A percentile compares a stretch with the other conserved stretches of the same genome.
These are phyloP conservation scores for Fissipunctia ypsillon DNA, from an alignment of 2,888 invertebrate genomes.

Conservation along the genomic window DNA sequence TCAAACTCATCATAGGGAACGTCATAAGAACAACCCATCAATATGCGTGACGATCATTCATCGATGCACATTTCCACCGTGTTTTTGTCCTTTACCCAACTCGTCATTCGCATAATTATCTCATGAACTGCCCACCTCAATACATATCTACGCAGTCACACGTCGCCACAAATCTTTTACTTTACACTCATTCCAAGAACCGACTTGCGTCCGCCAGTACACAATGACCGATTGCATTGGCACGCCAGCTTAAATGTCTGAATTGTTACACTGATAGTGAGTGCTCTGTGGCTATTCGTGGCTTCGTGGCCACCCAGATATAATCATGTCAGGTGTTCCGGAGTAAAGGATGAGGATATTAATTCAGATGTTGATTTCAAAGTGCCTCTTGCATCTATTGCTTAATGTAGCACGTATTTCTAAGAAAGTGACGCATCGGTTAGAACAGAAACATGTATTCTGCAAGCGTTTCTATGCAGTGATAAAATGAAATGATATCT, in stretches of 20 bases:
- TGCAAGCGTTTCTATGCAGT: neutral
- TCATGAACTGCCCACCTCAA: neutral
- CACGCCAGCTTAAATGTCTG: conserved; percentile 65
- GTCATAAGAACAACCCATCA: neutral
- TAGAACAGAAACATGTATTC: conserved; percentile 3
- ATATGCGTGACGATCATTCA: neutral
- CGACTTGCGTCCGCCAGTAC: conserved; percentile 36
- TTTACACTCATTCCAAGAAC: conserved; percentile 53
- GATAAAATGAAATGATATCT: neutral
- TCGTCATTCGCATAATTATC: neutral
- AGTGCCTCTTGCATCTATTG: conserved; percentile 32
- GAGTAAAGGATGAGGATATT: conserved; percentile 48
- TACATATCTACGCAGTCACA: neutral
- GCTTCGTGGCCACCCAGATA: conserved; percentile 58
- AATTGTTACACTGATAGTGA: conserved; percentile 58
- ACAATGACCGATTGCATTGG: conserved; percentile 76
- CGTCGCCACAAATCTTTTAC: conserved; percentile 27
- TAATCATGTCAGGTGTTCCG: conserved; percentile 48
- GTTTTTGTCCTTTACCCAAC: neutral
- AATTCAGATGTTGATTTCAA: conserved; percentile 31
- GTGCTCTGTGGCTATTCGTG: conserved; percentile 45
- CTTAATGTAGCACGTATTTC: conserved; percentile 22
- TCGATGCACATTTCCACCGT: neutral
- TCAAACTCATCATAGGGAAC: neutral
- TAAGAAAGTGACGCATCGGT: conserved; percentile 28